Conservation (phyloP, 2,888 invertebrate species). For the Chalcosyrphus nemorum region DNA sequence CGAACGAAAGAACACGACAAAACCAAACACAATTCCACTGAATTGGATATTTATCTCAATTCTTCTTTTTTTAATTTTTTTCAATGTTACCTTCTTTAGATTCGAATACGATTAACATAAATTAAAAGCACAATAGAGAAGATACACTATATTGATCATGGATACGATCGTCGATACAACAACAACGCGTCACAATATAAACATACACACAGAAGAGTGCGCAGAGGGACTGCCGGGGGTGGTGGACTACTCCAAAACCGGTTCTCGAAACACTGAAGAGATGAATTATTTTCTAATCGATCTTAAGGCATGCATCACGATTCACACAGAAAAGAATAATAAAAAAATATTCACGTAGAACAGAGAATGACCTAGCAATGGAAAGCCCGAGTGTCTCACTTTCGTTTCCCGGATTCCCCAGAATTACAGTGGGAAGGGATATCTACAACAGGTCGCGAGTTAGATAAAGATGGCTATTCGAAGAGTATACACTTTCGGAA, state of each 20-base stretch:
- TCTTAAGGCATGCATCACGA: slow-evolving; percentile 21
- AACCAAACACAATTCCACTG: slow-evolving; percentile 8
- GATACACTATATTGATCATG: slow-evolving; percentile 6
- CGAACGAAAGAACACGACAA: not conserved
- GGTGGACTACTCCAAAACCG: slow-evolving; percentile 5
- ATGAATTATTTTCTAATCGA: slow-evolving; percentile 18
- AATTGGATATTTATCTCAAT: slow-evolving; percentile 1
- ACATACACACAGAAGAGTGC: not conserved
- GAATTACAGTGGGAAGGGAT: not conserved
- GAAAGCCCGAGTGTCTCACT: slow-evolving; percentile 56
- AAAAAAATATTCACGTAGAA: slow-evolving; percentile 26
- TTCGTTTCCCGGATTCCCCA: slow-evolving; percentile 41
- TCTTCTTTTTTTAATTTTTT: no score
- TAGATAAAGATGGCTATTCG: not conserved
- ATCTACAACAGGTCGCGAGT: no score
- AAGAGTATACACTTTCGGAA: not conserved
- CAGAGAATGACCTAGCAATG: slow-evolving; percentile 32
- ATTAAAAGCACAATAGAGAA: slow-evolving; percentile 20
- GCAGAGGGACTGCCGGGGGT: not conserved
- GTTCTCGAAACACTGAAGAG: slow-evolving; percentile 3
- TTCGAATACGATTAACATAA: slow-evolving; percentile 26
- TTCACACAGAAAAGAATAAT: no score
- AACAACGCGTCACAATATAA: not conserved
- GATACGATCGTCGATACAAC: not conserved
- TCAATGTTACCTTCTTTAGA: not conserved